Conservation (phyloP, 2,888 invertebrate genomes). For the Tineola bisselliella region DNA sequence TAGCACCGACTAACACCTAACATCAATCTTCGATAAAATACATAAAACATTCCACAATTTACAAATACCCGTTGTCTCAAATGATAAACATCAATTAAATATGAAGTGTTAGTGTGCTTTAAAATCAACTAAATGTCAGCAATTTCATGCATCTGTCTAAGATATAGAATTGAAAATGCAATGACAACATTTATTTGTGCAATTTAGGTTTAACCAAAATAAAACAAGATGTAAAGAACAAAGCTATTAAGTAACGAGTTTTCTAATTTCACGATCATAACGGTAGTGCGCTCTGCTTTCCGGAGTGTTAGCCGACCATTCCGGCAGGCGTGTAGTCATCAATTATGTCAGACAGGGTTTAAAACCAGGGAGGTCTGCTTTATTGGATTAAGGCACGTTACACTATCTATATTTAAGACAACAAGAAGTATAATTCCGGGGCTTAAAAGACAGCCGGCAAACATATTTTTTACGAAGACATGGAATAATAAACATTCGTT, state of each 20-base stretch:
- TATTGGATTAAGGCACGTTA: not conserved
- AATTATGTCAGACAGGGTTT: slow-evolving; percentile 27
- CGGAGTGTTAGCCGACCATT: slow-evolving; percentile 47
- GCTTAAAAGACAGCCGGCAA: not conserved
- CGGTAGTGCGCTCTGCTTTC: slow-evolving; percentile 54
- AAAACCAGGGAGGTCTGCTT: slow-evolving; percentile 21
- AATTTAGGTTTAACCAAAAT: not conserved
- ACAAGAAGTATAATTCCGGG: not conserved
- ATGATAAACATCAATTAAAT: not conserved
- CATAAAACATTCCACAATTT: not conserved
- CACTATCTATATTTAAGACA: not conserved
- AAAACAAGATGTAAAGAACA: not conserved
- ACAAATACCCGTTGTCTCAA: too few species aligned
- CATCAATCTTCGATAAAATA: not conserved
- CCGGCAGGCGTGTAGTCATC: slow-evolving; percentile 48
- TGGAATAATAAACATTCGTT: not conserved
- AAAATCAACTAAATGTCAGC: not conserved
- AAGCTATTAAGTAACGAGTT: not conserved
- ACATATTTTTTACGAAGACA: not conserved
- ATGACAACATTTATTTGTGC: not conserved
- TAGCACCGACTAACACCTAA: not conserved
- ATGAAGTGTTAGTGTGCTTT: not conserved
- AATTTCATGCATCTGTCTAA: not conserved
- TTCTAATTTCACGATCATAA: slow-evolving; percentile 49
- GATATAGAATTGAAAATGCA: not conserved